A percentile compares a stretch with the other conserved stretches of the same genome.
These are phyloP conservation scores for Pao palembangensis DNA, from an alignment of 2,113 vertebrate genomes.

Conservation along the genomic window DNA sequence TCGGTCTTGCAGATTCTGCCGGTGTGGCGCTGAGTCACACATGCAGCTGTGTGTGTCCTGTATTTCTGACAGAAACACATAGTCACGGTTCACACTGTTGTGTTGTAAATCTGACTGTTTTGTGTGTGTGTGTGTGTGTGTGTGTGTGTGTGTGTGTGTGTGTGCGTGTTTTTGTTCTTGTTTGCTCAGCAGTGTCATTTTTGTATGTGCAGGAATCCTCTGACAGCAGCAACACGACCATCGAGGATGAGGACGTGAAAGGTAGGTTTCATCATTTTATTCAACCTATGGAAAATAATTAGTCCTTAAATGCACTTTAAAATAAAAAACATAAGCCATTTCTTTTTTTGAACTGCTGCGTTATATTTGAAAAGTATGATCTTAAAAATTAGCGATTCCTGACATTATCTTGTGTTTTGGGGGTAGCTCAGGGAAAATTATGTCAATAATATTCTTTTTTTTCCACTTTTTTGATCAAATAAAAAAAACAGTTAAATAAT, in stretches of 20 bases:
- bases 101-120: conserved; percentile 2
- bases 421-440: too few species aligned
- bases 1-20: conserved; percentile 16
- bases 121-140: background rate
- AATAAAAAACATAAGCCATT: too few species aligned
- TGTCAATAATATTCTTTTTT: too few species aligned
- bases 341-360: too few species aligned
- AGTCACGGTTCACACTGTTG: background rate
- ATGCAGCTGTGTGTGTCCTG: conserved; percentile 10
- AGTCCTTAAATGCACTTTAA: too few species aligned
- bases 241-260: conserved; percentile 97
- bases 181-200: background rate
- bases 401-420: too few species aligned
- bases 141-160: background rate
- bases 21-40: conserved; percentile 21
- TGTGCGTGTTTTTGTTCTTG: background rate
- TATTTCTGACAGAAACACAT: background rate
- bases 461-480: too few species aligned
- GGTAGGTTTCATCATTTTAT: conserved; percentile 66
- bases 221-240: conserved; percentile 94
- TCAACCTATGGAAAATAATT: too few species aligned
- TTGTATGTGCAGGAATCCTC: conserved; percentile 82
- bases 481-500: too few species aligned
- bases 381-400: too few species aligned
- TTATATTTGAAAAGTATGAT: too few species aligned